A percentile compares a stretch with the other conserved stretches of the same genome.
Evolutionary conservation across 2,113 vertebrate species (phyloP).

Genomic region (Neotoma lepida): DNA sequence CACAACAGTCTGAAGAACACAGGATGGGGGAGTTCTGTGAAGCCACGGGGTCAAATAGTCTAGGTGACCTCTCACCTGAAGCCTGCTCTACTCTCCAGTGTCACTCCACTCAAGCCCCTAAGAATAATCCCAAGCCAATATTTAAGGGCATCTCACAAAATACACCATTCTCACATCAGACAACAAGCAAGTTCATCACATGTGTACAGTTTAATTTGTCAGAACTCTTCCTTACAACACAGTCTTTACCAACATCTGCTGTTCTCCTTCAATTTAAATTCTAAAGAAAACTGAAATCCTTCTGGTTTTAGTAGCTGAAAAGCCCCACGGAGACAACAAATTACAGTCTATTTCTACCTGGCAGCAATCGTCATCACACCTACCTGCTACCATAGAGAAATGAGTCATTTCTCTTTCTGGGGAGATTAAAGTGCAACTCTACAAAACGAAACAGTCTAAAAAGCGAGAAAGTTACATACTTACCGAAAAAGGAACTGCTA

Average conservation of each 20-base stretch:
- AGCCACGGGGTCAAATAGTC: not conserved
- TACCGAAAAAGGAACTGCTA: conserved; percentile 56
- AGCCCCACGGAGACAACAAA: conserved; percentile 7
- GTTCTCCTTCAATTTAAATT: conserved; percentile 24
- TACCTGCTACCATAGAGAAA: conserved; percentile 58
- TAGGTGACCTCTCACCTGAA: not conserved
- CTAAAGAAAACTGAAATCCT: conserved; percentile 39
- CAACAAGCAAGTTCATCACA: not conserved
- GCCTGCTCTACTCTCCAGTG: fast-evolving
- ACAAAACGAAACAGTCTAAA: conserved; percentile 48
- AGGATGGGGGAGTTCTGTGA: not conserved
- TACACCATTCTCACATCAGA: not conserved
- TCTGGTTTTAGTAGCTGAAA: conserved; percentile 41
- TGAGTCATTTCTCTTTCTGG: conserved; percentile 71
- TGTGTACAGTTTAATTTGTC: not conserved
- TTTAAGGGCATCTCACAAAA: not conserved
- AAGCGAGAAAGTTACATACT: conserved; percentile 38
- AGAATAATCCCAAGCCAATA: not conserved
- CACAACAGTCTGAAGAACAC: not conserved
- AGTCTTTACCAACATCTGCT: not conserved
- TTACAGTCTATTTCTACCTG: conserved; percentile 64
- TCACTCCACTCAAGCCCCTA: not conserved
- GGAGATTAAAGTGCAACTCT: conserved; percentile 41
- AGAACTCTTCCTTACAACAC: conserved; percentile 39
- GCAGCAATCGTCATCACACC: conserved; percentile 63